Conservation (phyloP, 2,113 vertebrate genomes). For the Capreolus pygargus region DNA sequence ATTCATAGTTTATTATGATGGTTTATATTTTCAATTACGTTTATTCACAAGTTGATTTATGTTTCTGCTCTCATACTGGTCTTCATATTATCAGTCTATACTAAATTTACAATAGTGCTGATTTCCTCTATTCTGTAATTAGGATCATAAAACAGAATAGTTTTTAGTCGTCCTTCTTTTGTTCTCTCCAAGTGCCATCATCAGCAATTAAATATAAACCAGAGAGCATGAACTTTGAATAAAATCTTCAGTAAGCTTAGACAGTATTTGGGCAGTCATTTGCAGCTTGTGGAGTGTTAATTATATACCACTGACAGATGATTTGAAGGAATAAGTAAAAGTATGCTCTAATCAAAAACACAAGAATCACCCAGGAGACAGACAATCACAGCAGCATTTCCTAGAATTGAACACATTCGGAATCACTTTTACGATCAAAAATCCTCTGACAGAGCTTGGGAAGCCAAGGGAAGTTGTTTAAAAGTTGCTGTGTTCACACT, state of each 20-base stretch:
- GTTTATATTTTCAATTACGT: conserved; percentile 1
- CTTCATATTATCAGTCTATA: conserved; percentile 13
- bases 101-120: conserved; percentile 6
- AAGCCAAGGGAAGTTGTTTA: background rate
- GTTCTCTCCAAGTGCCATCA: conserved; percentile 17
- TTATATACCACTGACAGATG: background rate
- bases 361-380: background rate
- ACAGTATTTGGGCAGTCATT: background rate
- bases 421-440: background rate
- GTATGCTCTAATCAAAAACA: background rate
- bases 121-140: conserved; percentile 39
- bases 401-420: background rate
- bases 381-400: background rate
- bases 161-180: conserved; percentile 17
- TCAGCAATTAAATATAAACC: background rate
- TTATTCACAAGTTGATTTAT: conserved; percentile 24
- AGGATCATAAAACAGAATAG: conserved; percentile 14
- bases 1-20: background rate
- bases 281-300: conserved; percentile 14
- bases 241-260: conserved; percentile 17
- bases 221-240: background rate
- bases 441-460: background rate
- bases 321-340: conserved; percentile 43
- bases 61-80: background rate
- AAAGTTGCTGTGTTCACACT: background rate